Base-by-base conservation (phyloP, 2,797 vertebrate species). In the Arctocebus calabarensis region DNA sequence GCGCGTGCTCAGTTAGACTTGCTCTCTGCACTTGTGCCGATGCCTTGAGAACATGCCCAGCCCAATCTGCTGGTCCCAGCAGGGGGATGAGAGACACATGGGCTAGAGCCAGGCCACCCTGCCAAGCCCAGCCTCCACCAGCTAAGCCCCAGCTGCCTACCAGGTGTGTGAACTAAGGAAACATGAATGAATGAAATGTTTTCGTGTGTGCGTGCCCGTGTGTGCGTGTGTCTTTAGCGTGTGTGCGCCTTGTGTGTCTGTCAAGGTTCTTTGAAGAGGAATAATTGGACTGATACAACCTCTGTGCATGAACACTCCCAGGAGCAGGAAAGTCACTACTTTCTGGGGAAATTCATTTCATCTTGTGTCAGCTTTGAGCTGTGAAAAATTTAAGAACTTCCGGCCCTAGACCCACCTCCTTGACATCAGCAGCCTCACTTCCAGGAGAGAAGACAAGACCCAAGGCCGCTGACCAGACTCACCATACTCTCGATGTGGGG, bases 401-500 rank as follows among this genome's bases (percentile, higher is more conserved):
- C 68, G 90, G 40, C 9, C 43, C 71, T 17, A 22, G 45, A 48
- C 22, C 23, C 68, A 37, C 11, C 12, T 84, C 81, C 22, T 87
- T 77, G 40, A 64, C 61, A 62, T 40, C n/a, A n/a, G 91, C 29
- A 37, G 37, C 11, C 11, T 22, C 55, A 19, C 8, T 1, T 34
- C 71, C 22, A 75, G 68, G 40, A 88, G 64, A 85, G 61, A 52
- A 77, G 83, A n/a, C 27, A 37, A 85, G 90, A 79, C 20, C 68
- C 45, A n/a, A 92, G 66, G 59, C 29, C 7, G 0, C 14, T 6
- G 48, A 7, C 32, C 45, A 86, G n/a, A 97, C 97, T 97, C 86
- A 98, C 97, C 94, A 0, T 91, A 88, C 10, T 82, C 37, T 59
- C 1, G 61, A n/a, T 4, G 52, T 5, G 68, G 64, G 23, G 89